Conservation (phyloP, 1,140 invertebrate species). For the Zaprionus davidi region DNA sequence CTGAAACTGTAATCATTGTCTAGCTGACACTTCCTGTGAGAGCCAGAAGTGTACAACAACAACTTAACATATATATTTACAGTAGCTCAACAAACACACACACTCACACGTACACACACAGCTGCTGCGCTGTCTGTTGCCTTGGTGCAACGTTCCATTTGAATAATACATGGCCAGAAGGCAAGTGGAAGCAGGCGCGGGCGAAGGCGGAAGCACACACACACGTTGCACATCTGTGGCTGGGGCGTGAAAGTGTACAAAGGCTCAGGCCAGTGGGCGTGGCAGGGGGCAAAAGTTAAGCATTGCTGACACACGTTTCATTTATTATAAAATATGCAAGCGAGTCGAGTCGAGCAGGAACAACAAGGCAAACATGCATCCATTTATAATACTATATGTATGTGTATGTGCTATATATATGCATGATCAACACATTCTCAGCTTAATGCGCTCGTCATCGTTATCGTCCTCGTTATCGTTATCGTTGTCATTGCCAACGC, state of each 20-base stretch:
- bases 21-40: conserved; percentile 48
- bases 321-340: conserved; percentile 81
- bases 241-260: neutral
- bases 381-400: neutral
- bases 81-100: conserved; percentile 38
- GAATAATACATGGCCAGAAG: conserved; percentile 62
- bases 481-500: conserved; percentile 20
- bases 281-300: conserved; percentile 57
- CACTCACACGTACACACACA: conserved; percentile 14
- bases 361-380: neutral
- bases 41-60: conserved; percentile 15
- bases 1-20: conserved; percentile 47
- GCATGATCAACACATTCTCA: conserved; percentile 71
- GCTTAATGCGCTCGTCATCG: conserved; percentile 69
- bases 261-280: neutral
- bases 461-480: conserved; percentile 7
- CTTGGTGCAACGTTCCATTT: conserved; percentile 66
- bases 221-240: conserved; percentile 20
- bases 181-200: conserved; percentile 11
- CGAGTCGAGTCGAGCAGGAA: neutral
- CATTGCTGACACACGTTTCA: conserved; percentile 80
- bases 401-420: conserved; percentile 18
- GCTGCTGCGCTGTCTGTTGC: conserved; percentile 28
- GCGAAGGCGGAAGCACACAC: neutral
- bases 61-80: conserved; percentile 43